phyloP scores from a whole-genome alignment of 1,140 invertebrate genomes.

The Caenorhabditis briggsae region DNA sequence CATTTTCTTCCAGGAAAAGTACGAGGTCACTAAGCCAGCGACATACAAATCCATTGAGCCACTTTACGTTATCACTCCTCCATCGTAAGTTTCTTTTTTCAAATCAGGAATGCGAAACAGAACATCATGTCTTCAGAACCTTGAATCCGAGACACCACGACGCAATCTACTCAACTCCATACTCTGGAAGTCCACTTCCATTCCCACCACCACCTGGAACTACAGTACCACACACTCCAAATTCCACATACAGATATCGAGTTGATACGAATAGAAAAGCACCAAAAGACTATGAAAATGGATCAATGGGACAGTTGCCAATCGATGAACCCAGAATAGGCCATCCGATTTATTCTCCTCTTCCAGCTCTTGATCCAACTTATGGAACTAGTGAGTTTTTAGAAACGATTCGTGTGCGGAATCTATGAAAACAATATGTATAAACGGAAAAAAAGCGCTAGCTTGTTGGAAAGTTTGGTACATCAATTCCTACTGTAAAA shows the following conservation, averaged over 20 bases:
- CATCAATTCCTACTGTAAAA: no score
- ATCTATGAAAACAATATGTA: no score
- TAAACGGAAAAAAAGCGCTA: no score
- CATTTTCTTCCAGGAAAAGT: constrained; percentile 45
- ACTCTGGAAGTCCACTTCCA: constrained; percentile 65
- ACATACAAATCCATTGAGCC: constrained; percentile 68
- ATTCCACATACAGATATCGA: constrained; percentile 57
- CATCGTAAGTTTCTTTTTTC: constrained; percentile 4
- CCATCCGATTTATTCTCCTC: constrained; percentile 7
- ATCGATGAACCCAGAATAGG: constrained; percentile 44
- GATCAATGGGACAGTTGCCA: constrained; percentile 40
- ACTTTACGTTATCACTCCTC: constrained; percentile 66
- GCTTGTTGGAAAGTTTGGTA: no score
- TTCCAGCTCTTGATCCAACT: constrained; percentile 26
- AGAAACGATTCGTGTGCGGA: no score
- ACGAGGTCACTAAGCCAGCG: constrained; percentile 66
- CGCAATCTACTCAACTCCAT: constrained; percentile 65
- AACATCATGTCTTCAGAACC: constrained; percentile 6
- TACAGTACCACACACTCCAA: constrained; percentile 62
- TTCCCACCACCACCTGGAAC: constrained; percentile 64
- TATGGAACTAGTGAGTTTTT: constrained; percentile 44
- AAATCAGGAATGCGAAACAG: background rate
- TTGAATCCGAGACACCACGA: constrained; percentile 46
- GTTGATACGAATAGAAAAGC: constrained; percentile 32
- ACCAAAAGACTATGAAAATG: constrained; percentile 22